Base-by-base conservation (phyloP, 1,140 invertebrate genomes). In the Temnothorax nylanderi region DNA sequence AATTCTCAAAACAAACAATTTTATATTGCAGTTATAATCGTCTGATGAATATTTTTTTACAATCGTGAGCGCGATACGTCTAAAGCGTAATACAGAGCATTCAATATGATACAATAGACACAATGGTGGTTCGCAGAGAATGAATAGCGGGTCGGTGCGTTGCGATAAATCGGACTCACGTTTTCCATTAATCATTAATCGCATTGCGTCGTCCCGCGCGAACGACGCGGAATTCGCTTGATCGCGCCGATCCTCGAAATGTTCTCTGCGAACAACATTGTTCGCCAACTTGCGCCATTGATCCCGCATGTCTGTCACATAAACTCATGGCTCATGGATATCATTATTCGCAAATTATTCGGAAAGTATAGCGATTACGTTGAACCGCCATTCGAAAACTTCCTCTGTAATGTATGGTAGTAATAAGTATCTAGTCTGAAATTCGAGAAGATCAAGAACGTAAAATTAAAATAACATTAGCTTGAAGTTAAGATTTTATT, bases 171-270 rank as follows among this genome's bases (percentile, higher is more conserved):
- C n/a, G 51, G 54, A 44, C 34, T 74, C 32, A 8, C 26, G 16
- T 75, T 76, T 75, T 56, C 71, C 72, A 76, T 58, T 76, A 58
- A 58, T 76, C 54, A 58, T 18, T 76, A 54, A 74, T 74, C 18
- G 16, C 16, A 72, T 72, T 47, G 11, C 37, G n/a, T 60, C 32
- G 32, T 74, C 26, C 2, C 10, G 18, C 18, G 26, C 4, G 69
- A 49, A 18, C 18, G 16, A 72, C 7, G 8, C 16, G 16, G 26
- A 72, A 72, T 72, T 72, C 8, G 26, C 7, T 71, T 4, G 44
- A 71, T 34, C 21, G 44, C 41, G 7, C 16, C 16, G 49, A 74
- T 54, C 0, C 18, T 74, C 49, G 18, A 51, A 54, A 34, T 10
- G 32, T 8, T 74, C 32, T 74, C 10, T 34, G 7, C 10, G 2